Conservation (phyloP, 2,113 vertebrate species). For the Psammodynastes pulverulentus region DNA sequence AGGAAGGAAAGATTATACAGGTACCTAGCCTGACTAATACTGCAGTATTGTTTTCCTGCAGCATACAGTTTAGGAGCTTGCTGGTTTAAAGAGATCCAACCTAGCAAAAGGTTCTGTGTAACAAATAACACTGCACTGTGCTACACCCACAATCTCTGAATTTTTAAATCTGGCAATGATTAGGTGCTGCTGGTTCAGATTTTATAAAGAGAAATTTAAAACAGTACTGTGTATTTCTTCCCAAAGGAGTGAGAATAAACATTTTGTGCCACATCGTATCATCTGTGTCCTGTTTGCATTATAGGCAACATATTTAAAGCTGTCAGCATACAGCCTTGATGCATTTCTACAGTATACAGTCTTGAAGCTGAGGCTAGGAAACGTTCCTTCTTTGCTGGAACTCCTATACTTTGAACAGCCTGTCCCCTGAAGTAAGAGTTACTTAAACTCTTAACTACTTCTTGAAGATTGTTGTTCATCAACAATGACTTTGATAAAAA, state of each 20-base stretch:
- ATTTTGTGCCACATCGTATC: slow-evolving; percentile 1
- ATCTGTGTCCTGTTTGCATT: slow-evolving; percentile 11
- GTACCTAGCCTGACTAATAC: neutral
- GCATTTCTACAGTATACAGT: neutral
- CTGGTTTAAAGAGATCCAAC: neutral
- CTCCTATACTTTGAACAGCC: neutral
- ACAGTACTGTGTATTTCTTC: slow-evolving; percentile 14
- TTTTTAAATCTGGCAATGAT: slow-evolving; percentile 25
- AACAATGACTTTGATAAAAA: neutral
- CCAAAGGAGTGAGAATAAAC: slow-evolving; percentile 20
- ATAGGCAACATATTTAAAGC: slow-evolving; percentile 6
- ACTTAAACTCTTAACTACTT: neutral
- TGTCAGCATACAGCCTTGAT: slow-evolving; percentile 3
- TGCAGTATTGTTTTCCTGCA: neutral
- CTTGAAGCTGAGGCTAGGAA: neutral
- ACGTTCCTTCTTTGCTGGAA: neutral
- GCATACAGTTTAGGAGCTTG: neutral
- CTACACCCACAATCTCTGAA: slow-evolving; percentile 1
- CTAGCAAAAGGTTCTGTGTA: neutral
- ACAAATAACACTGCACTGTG: neutral
- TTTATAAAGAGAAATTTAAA: slow-evolving; percentile 25
- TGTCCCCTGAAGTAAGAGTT: neutral
- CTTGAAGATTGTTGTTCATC: neutral
- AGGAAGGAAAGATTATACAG: neutral
- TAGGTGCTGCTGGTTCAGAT: neutral